These are phyloP conservation scores for Mycalesis mineus DNA, from an alignment of 2,888 invertebrate species.

Conservation along the genomic window DNA sequence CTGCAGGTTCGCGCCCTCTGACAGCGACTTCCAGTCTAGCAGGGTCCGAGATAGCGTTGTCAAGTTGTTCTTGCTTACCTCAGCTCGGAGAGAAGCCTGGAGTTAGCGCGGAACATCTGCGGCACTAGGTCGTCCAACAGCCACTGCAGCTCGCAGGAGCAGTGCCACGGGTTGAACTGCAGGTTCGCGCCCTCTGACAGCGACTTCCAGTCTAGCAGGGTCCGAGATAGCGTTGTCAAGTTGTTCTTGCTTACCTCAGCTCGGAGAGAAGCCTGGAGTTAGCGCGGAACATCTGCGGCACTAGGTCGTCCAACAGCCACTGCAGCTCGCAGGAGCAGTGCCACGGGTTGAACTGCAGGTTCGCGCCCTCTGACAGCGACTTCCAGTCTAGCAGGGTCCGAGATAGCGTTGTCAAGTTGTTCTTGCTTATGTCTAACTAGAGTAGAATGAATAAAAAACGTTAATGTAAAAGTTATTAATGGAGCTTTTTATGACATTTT, in stretches of 20 bases:
- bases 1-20: conserved; percentile 74
- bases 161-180: conserved; percentile 81
- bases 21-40: conserved; percentile 53
- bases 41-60: conserved; percentile 54
- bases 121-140: conserved; percentile 74
- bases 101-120: conserved; percentile 61
- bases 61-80: too few relatives aligned
- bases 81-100: conserved; percentile 66
- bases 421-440: conserved; percentile 79
- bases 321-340: conserved; percentile 79
- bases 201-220: conserved; percentile 56
- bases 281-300: conserved; percentile 67
- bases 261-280: conserved; percentile 66
- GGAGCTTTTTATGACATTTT: too few relatives aligned
- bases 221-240: conserved; percentile 55
- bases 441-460: too few relatives aligned
- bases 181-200: conserved; percentile 68
- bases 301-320: conserved; percentile 76
- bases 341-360: conserved; percentile 81
- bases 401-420: conserved; percentile 64
- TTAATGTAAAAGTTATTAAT: too few relatives aligned
- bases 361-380: conserved; percentile 55
- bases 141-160: conserved; percentile 80
- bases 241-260: conserved; percentile 76
- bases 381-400: conserved; percentile 58